Conservation (phyloP, 2,797 vertebrate genomes). For the Sylvilagus floridanus region DNA sequence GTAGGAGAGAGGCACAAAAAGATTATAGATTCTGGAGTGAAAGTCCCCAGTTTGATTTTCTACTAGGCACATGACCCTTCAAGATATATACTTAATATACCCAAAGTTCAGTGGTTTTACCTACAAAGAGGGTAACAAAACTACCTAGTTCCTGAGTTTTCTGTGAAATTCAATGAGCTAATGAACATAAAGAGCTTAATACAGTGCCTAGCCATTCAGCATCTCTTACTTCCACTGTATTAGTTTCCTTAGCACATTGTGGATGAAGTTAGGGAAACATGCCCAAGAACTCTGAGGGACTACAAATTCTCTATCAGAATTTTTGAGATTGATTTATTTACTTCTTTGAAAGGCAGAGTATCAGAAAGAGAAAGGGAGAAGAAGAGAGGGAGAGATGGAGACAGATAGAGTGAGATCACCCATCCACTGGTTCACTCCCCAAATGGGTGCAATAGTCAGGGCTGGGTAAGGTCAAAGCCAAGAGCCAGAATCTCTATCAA, state of each 20-base stretch:
- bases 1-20: background rate
- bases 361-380: too few species aligned
- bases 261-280: background rate
- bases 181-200: background rate
- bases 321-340: background rate
- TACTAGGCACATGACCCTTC: background rate
- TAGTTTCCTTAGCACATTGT: background rate
- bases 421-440: too few species aligned
- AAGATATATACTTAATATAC: background rate
- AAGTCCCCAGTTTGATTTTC: background rate
- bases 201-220: background rate
- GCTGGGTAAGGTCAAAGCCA: too few species aligned
- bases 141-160: background rate
- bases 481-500: too few species aligned
- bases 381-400: too few species aligned
- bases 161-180: background rate
- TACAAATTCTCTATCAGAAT: background rate
- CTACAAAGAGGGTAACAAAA: background rate
- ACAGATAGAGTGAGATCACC: too few species aligned
- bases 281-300: background rate
- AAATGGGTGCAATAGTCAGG: too few species aligned
- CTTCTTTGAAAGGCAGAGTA: too few species aligned
- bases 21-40: background rate
- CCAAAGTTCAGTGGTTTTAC: background rate
- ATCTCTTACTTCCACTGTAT: background rate